Conservation (phyloP, 2,113 vertebrate genomes). For the Thalassoma bifasciatum region DNA sequence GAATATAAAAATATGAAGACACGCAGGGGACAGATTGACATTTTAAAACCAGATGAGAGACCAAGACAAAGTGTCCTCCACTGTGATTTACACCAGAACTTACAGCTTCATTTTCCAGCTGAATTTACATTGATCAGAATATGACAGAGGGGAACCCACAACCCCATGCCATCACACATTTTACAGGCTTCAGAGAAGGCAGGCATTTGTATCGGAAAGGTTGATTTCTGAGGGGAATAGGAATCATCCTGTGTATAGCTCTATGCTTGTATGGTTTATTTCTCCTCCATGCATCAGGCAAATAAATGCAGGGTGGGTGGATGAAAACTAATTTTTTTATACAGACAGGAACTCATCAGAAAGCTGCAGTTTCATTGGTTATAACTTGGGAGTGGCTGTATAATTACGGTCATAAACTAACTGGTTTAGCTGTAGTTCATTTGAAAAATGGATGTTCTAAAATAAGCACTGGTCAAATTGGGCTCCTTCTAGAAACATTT, state of each 20-base stretch:
- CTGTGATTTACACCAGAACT: not conserved
- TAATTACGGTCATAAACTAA: not conserved
- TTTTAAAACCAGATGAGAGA: constrained; percentile 4
- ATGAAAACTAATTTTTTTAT: not conserved
- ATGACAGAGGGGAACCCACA: too few species aligned
- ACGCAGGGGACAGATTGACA: not conserved
- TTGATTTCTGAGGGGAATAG: not conserved
- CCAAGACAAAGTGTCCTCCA: not conserved
- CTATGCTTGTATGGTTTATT: not conserved
- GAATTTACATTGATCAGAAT: not conserved
- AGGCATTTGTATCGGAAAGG: not conserved
- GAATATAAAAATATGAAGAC: not conserved
- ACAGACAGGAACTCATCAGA: not conserved
- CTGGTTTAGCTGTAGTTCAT: not conserved
- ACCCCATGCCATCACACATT: not conserved
- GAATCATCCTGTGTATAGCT: not conserved
- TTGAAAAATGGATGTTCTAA: not conserved
- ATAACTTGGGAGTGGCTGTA: not conserved
- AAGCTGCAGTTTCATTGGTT: not conserved
- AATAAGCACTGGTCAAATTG: too few species aligned
- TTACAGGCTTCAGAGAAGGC: not conserved
- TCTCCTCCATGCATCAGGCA: not conserved
- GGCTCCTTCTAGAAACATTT: too few species aligned
- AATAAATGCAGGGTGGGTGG: not conserved
- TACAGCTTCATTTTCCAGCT: not conserved